Conservation (phyloP, 2,888 invertebrate genomes). For the Athalia cordata region DNA sequence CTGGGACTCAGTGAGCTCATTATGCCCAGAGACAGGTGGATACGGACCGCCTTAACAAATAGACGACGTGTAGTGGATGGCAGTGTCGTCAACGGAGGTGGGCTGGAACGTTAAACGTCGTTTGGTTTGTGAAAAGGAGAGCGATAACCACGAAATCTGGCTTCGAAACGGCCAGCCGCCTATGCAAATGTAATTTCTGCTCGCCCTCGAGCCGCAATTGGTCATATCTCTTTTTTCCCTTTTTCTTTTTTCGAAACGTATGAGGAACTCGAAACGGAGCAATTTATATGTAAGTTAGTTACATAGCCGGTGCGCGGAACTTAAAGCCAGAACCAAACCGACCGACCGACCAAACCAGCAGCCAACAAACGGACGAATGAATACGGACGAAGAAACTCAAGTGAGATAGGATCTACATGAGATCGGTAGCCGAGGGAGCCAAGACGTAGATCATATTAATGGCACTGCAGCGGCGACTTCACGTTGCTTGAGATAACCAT, state of each 20-base stretch:
- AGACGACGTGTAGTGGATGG: constrained; percentile 16
- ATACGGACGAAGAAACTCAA: background rate
- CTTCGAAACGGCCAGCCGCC: background rate
- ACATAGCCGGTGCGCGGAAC: constrained; percentile 59
- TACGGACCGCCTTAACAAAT: constrained; percentile 31
- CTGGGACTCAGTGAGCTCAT: constrained; percentile 40
- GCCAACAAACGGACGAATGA: constrained; percentile 48
- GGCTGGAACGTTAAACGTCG: constrained; percentile 10
- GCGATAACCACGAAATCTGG: background rate
- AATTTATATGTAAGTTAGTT: no score
- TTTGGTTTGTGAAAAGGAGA: background rate
- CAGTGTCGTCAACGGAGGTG: constrained; percentile 37
- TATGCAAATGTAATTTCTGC: constrained; percentile 68
- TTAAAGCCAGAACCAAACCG: constrained; percentile 50
- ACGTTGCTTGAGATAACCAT: constrained; percentile 53
- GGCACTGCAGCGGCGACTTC: constrained; percentile 57
- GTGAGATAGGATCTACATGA: constrained; percentile 47
- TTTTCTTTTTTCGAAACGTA: background rate
- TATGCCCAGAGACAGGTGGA: constrained; percentile 41
- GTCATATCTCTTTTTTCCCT: constrained; percentile 58
- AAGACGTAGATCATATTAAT: constrained; percentile 71
- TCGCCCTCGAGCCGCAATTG: constrained; percentile 58
- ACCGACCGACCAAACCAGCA: constrained; percentile 56
- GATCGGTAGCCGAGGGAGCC: constrained; percentile 69
- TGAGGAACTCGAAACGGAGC: background rate